Percentiles rank a stretch among this genome's conserved stretches.
phyloP scores from a whole-genome alignment of 2,888 invertebrate genomes.

The Phyto melanocephala region DNA sequence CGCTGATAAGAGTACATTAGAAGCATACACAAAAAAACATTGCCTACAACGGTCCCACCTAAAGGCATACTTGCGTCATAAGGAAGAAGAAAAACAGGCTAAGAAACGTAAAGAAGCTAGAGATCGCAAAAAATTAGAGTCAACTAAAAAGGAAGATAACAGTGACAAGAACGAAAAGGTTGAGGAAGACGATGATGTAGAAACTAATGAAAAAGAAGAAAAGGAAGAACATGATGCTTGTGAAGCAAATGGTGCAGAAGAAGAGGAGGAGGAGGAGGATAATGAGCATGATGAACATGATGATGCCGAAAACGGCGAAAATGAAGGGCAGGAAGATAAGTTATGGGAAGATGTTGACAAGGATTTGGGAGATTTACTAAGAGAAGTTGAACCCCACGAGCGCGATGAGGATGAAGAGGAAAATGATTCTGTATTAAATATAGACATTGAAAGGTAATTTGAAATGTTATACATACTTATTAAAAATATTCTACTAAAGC shows the following conservation, averaged over 20 bases:
- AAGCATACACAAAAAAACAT: constrained; percentile 84
- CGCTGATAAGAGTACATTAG: constrained; percentile 81
- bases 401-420: constrained; percentile 85
- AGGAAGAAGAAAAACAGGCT: constrained; percentile 86
- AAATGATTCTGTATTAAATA: constrained; percentile 81
- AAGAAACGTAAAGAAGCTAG: constrained; percentile 74
- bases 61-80: constrained; percentile 87
- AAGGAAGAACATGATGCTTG: constrained; percentile 81
- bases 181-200: constrained; percentile 81
- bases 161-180: constrained; percentile 77
- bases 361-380: constrained; percentile 87
- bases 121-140: constrained; percentile 78
- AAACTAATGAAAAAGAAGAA: constrained; percentile 81
- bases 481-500: no score
- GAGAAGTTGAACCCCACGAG: constrained; percentile 84
- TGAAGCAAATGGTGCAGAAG: constrained; percentile 5
- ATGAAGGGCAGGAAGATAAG: constrained; percentile 82
- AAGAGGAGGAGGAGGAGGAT: constrained; percentile 57
- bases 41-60: constrained; percentile 88
- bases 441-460: constrained; percentile 80
- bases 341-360: constrained; percentile 91
- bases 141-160: constrained; percentile 66
- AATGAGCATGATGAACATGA: constrained; percentile 82
- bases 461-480: neutral
- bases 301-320: constrained; percentile 81